These are phyloP conservation scores for Cyprinella venusta DNA, from an alignment of 2,797 vertebrate genomes.

Conservation along the genomic window DNA sequence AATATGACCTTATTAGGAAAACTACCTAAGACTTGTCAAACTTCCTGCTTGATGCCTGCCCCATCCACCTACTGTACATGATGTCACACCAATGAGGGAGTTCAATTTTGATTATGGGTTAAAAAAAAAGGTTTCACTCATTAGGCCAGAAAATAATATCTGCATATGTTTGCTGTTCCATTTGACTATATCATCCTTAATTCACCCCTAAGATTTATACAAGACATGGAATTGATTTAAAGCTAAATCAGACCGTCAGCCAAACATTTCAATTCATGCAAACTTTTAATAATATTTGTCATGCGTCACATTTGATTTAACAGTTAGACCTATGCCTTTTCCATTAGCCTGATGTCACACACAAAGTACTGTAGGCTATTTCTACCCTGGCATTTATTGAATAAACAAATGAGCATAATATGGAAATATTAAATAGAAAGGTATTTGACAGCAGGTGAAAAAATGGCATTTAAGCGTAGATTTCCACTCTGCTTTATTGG, in stretches of 20 bases:
- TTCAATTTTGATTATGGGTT: background rate
- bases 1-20: background rate
- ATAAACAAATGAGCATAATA: slow-evolving; percentile 68
- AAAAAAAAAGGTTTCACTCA: background rate
- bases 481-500: background rate
- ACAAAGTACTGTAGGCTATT: slow-evolving; percentile 74
- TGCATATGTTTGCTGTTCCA: background rate
- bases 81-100: background rate
- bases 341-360: slow-evolving; percentile 86
- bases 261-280: slow-evolving; percentile 97
- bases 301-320: slow-evolving; percentile 93
- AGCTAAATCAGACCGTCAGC: slow-evolving; percentile 86
- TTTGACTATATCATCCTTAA: background rate
- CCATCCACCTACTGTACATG: background rate
- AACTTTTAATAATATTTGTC: slow-evolving; percentile 94
- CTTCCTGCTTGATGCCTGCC: background rate
- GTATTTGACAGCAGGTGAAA: too few relatives aligned
- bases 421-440: slow-evolving; percentile 10
- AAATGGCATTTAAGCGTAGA: too few relatives aligned
- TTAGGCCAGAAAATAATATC: background rate
- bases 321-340: slow-evolving; percentile 83
- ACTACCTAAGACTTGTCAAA: background rate
- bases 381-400: slow-evolving; percentile 72
- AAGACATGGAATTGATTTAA: slow-evolving; percentile 87
- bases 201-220: background rate